Conservation (phyloP, 2,888 invertebrate species). For the Himalopsyche anomala region DNA sequence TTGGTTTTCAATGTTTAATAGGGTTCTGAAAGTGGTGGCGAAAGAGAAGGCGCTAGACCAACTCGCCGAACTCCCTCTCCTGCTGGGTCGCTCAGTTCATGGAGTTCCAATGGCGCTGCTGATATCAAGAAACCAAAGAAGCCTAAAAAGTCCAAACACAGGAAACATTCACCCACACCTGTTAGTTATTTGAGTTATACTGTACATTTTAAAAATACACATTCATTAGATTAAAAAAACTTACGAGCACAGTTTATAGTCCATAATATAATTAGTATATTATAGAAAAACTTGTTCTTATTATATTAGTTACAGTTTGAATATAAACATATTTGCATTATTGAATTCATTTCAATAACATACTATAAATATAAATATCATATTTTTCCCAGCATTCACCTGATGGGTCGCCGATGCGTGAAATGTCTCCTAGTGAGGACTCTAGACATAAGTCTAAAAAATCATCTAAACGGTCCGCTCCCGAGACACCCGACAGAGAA, state of each 20-base stretch:
- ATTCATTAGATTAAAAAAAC: background rate
- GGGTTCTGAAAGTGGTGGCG: conserved; percentile 73
- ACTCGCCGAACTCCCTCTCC: conserved; percentile 67
- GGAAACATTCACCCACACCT: conserved; percentile 73
- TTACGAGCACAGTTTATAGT: background rate
- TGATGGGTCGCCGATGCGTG: conserved; percentile 67
- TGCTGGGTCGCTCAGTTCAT: conserved; percentile 67
- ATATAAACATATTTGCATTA: background rate
- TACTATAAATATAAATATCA: no score
- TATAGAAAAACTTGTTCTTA: no score
- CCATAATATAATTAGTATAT: no score
- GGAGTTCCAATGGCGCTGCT: conserved; percentile 69
- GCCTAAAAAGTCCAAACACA: conserved; percentile 75
- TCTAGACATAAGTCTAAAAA: conserved; percentile 70
- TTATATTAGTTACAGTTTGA: no score
- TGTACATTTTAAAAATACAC: no score
- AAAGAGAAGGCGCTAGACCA: conserved; percentile 71
- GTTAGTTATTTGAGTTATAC: conserved; percentile 47
- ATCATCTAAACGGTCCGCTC: conserved; percentile 72
- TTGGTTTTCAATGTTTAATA: conserved; percentile 68
- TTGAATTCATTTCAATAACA: no score
- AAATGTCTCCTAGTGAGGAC: conserved; percentile 64
- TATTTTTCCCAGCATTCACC: conserved; percentile 69
- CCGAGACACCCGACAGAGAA: conserved; percentile 71
- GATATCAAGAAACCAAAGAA: conserved; percentile 73